Evolutionary conservation across 2,113 vertebrate genomes (phyloP).

Genomic region (Mirounga angustirostris): DNA sequence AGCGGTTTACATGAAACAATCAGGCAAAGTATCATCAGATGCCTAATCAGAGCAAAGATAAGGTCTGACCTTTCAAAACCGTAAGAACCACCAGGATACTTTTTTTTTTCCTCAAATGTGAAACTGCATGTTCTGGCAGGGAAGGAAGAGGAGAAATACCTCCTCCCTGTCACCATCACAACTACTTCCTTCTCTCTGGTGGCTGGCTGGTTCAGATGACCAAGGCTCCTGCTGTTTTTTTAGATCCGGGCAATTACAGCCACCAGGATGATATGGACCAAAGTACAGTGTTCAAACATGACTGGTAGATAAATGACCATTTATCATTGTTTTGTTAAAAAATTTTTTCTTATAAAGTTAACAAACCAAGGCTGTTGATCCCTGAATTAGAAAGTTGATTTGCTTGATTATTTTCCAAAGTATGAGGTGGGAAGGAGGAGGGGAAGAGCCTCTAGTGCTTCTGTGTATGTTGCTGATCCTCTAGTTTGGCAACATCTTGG

Average conservation of each 20-base stretch:
- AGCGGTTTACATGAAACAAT: background rate
- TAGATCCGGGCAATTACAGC: slow-evolving; percentile 57
- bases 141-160: slow-evolving; percentile 69
- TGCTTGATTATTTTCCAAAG: slow-evolving; percentile 84
- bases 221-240: slow-evolving; percentile 63
- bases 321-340: slow-evolving; percentile 83
- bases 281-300: slow-evolving; percentile 77
- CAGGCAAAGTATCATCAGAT: background rate
- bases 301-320: slow-evolving; percentile 79
- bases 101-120: slow-evolving; percentile 65
- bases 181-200: slow-evolving; percentile 53
- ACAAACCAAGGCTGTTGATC: slow-evolving; percentile 90
- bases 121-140: slow-evolving; percentile 74
- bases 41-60: slow-evolving; percentile 69
- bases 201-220: slow-evolving; percentile 70
- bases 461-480: slow-evolving; percentile 70
- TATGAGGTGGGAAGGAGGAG: slow-evolving; percentile 79
- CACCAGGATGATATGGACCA: slow-evolving; percentile 69
- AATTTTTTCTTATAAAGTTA: slow-evolving; percentile 85
- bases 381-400: slow-evolving; percentile 90
- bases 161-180: background rate
- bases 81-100: slow-evolving; percentile 80
- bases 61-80: slow-evolving; percentile 81
- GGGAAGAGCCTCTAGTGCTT: slow-evolving; percentile 81
- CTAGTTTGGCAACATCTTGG: slow-evolving; percentile 88